Base-by-base conservation (phyloP, 2,888 invertebrate species). In the Adela reaumurella region DNA sequence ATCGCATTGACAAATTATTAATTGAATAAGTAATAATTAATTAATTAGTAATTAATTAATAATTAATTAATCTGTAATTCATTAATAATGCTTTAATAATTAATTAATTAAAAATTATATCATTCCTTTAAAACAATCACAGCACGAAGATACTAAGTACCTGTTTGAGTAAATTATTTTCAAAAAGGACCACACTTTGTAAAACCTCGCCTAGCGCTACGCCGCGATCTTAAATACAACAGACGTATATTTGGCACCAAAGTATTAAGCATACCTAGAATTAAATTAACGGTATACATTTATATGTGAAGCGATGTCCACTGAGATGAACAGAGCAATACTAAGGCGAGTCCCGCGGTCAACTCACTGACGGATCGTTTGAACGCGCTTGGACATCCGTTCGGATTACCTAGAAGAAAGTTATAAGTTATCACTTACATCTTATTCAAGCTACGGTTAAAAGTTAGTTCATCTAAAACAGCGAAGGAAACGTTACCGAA, bases 331-430 rank as follows among this genome's bases (percentile, higher is more conserved):
- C n/a, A 4, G 35, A 35, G 4, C 6, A 11, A 35, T 55, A 68
- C 54, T 61, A 70, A 59, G 62, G 68, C 62, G 55, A 70, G 60
- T 59, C 74, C 55, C 54, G 69, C 61, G 60, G 72, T 73, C 73
- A 65, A 61, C 65, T 62, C 70, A 67, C 64, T 62, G 60, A 62
- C 63, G 64, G 66, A 65, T 71, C 74, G 67, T 70, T 64, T 66
- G 64, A 67, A 67, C 67, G 64, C 62, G 64, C 70, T 70, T 67
- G 74, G 63, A 70, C 74, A 68, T 74, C 78, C 78, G 65, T 72
- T 78, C 70, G 77, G 76, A 64, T 78, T 78, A 78, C 78, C 78
- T 78, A 78, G 68, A 78, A 78, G 76, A 74, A 78, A 78, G 76
- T 74, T 64, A 72, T 70, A 64, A 58, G 62, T 65, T 62, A 62